A percentile compares a stretch with the other conserved stretches of the same genome.
Evolutionary conservation across 2,797 vertebrate genomes (phyloP).

Genomic region (Picus viridis): DNA sequence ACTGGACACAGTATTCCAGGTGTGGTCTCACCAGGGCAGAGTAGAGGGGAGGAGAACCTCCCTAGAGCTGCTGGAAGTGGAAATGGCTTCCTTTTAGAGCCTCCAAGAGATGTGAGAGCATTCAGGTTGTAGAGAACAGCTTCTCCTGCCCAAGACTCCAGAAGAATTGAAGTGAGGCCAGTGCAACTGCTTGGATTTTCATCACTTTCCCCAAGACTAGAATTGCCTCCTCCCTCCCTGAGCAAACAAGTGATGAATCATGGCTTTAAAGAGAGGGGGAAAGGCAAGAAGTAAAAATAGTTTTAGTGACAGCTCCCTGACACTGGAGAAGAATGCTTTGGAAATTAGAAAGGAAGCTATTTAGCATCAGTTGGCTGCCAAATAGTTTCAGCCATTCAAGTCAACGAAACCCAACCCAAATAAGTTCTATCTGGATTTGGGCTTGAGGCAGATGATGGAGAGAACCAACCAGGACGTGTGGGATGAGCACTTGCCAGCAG

Average conservation of each 20-base stretch:
- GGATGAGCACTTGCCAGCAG: background rate
- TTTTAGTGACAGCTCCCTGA: constrained; percentile 48
- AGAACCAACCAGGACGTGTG: background rate
- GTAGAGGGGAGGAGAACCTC: too few species aligned
- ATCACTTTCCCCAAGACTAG: constrained; percentile 37
- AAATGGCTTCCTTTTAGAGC: background rate
- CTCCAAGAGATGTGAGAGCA: background rate
- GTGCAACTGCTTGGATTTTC: constrained; percentile 43
- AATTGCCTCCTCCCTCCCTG: constrained; percentile 48
- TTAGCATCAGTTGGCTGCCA: constrained; percentile 36
- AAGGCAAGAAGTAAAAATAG: constrained; percentile 47
- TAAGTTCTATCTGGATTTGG: constrained; percentile 20
- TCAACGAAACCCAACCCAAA: constrained; percentile 17
- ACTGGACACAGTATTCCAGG: too few species aligned
- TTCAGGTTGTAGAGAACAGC: background rate
- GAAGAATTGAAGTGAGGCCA: constrained; percentile 17
- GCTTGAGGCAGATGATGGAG: background rate
- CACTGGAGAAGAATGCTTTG: background rate
- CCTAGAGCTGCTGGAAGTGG: background rate
- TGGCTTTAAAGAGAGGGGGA: background rate
- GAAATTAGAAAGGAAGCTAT: background rate
- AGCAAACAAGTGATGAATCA: constrained; percentile 18
- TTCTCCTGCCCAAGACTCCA: background rate
- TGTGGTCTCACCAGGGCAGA: too few species aligned
- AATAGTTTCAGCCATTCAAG: constrained; percentile 27